These are phyloP conservation scores for Epinephelus lanceolatus DNA, from an alignment of 2,113 vertebrate species.

Conservation along the genomic window DNA sequence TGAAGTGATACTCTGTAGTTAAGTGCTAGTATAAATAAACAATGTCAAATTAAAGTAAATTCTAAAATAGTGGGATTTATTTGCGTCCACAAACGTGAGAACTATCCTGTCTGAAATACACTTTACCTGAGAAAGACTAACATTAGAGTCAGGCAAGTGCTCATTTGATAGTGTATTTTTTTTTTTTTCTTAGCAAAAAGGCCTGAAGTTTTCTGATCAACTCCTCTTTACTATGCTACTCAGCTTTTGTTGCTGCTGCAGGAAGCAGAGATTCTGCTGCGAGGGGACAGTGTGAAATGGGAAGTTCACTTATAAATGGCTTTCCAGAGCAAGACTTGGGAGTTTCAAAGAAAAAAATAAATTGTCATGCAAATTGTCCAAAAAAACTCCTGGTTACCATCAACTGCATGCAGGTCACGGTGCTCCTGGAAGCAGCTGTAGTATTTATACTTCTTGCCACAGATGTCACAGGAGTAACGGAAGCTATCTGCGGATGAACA, in stretches of 20 bases:
- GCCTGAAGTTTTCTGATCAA: not conserved
- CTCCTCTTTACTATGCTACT: slow-evolving; percentile 12
- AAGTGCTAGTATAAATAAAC: not conserved
- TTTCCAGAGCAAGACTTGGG: slow-evolving; percentile 1
- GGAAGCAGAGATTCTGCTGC: not conserved
- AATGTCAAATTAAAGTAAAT: not conserved
- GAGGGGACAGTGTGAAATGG: not conserved
- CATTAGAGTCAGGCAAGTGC: not conserved
- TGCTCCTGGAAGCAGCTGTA: slow-evolving; percentile 99
- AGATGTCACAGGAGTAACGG: slow-evolving; percentile 98
- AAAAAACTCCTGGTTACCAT: slow-evolving; percentile 85
- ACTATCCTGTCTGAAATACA: not conserved
- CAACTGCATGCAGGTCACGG: slow-evolving; percentile 96
- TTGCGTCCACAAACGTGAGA: not conserved
- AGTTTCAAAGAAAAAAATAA: slow-evolving; percentile 16
- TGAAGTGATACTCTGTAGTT: not conserved
- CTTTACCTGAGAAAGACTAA: slow-evolving; percentile 5
- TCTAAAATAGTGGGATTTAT: not conserved
- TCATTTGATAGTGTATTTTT: slow-evolving; percentile 3
- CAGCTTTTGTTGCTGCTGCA: slow-evolving; percentile 15
- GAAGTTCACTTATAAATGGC: not conserved
- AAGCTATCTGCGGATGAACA: slow-evolving; percentile 90
- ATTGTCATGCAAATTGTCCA: slow-evolving; percentile 30
- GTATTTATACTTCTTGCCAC: slow-evolving; percentile 99
- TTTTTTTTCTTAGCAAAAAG: not conserved